Base-by-base conservation (phyloP, 2,888 invertebrate species). In the Parthenolecanium corni region DNA sequence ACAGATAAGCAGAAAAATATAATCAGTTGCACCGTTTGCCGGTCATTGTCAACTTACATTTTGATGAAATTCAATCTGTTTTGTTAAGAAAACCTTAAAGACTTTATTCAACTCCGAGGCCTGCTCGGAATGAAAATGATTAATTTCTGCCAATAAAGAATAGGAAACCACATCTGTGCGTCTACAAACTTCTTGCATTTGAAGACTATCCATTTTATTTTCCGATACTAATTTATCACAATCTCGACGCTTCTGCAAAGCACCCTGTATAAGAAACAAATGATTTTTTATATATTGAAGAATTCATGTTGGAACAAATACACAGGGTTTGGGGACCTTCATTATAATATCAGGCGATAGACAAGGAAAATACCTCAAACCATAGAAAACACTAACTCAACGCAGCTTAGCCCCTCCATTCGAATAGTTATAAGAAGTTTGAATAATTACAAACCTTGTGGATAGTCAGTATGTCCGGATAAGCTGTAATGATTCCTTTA, bases 81-180 rank as follows among this genome's bases (percentile, higher is more conserved):
- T 89, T 67, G 78, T 79, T 64, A 97, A 79, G 73, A 90, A 95
- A 66, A 80, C 81, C 72, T 88, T 87, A 81, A 96, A 87, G 53
- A 91, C 85, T 62, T 80, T 78, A 71, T 87, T 89, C 69, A 93
- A 80, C 76, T 97, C 94, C 44, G 80, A 79, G 51, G 89, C 86
- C 68, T 93, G 80, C 72, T 94, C 92, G 24, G 79, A 75, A 72
- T 93, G 91, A 73, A 97, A 95, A 74, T 96, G 92, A 69, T 86
- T 85, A 69, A 96, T 84, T 79, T 98, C 97, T 62, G 96, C 94
- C 73, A 96, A 81, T 65, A 93, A 82, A 1, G 92, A 85, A 73
- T 94, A 95, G 0, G 94, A 91, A 71, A 96, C 85, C 16, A 91
- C 83, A 74, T 97, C 95, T 1, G 91, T 89, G 69, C 93, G 80